Percentiles rank a stretch among this genome's conserved stretches.
These are phyloP conservation scores for Platorchestia sp. DNA, from an alignment of 1,140 invertebrate species.

Conservation along the genomic window DNA sequence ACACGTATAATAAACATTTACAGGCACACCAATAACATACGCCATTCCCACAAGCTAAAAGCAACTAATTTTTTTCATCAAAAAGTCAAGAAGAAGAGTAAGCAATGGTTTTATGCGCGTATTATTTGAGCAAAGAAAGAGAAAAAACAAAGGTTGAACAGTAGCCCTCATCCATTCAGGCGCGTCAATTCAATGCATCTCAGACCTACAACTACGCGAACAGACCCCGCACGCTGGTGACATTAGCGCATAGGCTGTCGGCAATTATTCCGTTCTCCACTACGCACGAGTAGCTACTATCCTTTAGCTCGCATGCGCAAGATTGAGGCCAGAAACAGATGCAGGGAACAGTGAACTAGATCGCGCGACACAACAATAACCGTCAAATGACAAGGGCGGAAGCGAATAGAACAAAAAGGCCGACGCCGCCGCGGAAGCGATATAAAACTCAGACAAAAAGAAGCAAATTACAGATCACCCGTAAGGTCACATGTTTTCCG, in stretches of 20 bases:
- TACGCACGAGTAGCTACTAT: not conserved
- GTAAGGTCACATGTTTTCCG: slow-evolving; percentile 11
- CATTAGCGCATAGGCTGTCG: not conserved
- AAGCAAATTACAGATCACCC: not conserved
- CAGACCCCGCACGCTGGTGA: not conserved
- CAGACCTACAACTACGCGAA: not conserved
- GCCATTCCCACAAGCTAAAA: too few species aligned
- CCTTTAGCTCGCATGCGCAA: not conserved
- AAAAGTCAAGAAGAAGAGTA: too few species aligned
- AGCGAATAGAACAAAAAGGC: not conserved
- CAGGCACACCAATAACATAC: too few species aligned
- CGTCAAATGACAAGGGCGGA: slow-evolving; percentile 23
- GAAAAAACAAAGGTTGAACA: not conserved
- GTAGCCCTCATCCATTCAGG: not conserved
- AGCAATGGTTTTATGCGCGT: too few species aligned
- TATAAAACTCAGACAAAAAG: slow-evolving; percentile 6
- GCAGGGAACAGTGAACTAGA: not conserved
- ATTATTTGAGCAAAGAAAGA: not conserved
- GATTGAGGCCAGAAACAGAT: too few species aligned
- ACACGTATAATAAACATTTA: too few species aligned
- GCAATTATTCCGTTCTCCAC: not conserved
- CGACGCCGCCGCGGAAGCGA: not conserved
- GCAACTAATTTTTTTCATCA: too few species aligned
- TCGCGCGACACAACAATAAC: not conserved
- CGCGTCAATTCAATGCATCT: not conserved